phyloP scores from a whole-genome alignment of 2,797 vertebrate species.

The Leptatherina wallacei region DNA sequence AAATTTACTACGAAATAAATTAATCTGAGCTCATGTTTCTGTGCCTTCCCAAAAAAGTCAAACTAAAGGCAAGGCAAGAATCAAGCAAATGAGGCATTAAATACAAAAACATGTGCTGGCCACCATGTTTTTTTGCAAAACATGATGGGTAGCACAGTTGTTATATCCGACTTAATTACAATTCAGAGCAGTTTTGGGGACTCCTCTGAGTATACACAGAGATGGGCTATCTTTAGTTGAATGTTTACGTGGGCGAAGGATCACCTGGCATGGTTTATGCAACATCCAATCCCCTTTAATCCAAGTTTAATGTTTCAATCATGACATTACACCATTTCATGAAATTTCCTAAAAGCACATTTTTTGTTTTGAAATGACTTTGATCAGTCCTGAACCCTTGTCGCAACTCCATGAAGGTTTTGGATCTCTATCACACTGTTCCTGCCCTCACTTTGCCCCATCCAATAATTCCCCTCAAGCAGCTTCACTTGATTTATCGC shows the following conservation, averaged over 20 bases:
- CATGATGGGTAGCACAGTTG: constrained; percentile 24
- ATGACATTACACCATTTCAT: constrained; percentile 15
- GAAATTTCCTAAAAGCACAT: constrained; percentile 19
- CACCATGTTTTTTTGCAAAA: constrained; percentile 4
- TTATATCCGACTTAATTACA: constrained; percentile 39
- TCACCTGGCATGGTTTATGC: constrained; percentile 27
- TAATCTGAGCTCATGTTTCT: too few species aligned
- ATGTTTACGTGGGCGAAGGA: constrained; percentile 17
- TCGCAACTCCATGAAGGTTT: constrained; percentile 4
- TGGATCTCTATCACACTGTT: constrained; percentile 15
- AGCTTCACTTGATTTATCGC: constrained; percentile 56
- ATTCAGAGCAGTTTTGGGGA: constrained; percentile 21
- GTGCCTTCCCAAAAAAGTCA: too few species aligned
- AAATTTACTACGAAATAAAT: too few species aligned
- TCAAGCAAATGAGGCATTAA: background rate
- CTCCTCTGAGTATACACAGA: constrained; percentile 25
- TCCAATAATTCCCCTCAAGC: constrained; percentile 26
- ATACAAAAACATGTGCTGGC: background rate
- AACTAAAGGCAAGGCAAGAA: background rate
- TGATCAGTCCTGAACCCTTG: background rate
- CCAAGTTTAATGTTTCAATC: constrained; percentile 51
- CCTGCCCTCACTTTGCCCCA: constrained; percentile 1
- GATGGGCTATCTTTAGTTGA: background rate
- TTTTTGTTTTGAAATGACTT: constrained; percentile 10
- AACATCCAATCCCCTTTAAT: constrained; percentile 41